These are phyloP conservation scores for Anastrepha ludens DNA, from an alignment of 1,140 invertebrate genomes.

Conservation along the genomic window DNA sequence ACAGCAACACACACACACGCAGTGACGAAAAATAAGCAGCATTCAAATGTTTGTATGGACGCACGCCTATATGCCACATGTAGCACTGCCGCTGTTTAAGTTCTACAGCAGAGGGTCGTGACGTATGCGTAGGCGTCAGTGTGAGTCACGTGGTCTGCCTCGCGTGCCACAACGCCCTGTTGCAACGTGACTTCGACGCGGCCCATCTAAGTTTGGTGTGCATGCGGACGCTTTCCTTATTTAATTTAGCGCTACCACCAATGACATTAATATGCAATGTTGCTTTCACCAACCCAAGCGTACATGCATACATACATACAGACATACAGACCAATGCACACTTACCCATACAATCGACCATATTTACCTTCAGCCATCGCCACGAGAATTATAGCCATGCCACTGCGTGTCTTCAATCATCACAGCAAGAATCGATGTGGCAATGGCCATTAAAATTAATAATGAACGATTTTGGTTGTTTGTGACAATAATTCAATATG, in stretches of 20 bases:
- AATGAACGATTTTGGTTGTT: slow-evolving; percentile 51
- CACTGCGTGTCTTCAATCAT: slow-evolving; percentile 32
- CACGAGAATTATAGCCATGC: background rate
- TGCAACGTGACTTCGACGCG: slow-evolving; percentile 11
- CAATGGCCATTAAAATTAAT: slow-evolving; percentile 48
- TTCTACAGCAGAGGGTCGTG: background rate
- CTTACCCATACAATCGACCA: background rate
- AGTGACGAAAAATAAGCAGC: background rate
- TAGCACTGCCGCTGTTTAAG: background rate
- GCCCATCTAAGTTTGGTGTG: background rate
- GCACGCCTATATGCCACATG: background rate
- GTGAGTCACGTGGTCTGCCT: slow-evolving; percentile 52
- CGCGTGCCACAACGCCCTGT: slow-evolving; percentile 40
- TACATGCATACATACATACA: background rate
- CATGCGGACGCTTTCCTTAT: slow-evolving; percentile 31
- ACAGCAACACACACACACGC: background rate
- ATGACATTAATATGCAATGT: background rate
- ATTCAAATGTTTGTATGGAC: background rate
- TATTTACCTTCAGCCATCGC: slow-evolving; percentile 1
- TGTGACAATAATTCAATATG: slow-evolving; percentile 45
- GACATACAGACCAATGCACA: background rate
- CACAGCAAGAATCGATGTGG: slow-evolving; percentile 10
- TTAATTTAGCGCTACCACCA: slow-evolving; percentile 17
- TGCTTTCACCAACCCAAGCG: background rate
- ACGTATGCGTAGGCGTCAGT: slow-evolving; percentile 2